Conservation (phyloP, 2,113 vertebrate genomes). For the Todiramphus chloris region DNA sequence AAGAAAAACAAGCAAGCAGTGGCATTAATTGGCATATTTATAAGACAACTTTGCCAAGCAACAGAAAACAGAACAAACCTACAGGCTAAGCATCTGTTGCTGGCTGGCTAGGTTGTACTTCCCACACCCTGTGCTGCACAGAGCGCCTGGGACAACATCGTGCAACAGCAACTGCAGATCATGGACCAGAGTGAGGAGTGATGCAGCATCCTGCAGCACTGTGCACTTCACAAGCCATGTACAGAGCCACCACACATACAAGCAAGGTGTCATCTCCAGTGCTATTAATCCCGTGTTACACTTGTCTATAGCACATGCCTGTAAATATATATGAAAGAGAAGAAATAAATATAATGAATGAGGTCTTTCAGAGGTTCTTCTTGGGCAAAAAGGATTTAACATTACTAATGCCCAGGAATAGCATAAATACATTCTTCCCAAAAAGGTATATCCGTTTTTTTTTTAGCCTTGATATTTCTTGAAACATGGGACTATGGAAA, state of each 20-base stretch:
- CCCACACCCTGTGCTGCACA: not conserved
- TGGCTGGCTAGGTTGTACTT: not conserved
- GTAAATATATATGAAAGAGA: not conserved
- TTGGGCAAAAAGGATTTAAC: not conserved
- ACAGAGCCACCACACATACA: not conserved
- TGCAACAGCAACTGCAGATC: not conserved
- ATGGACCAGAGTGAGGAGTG: not conserved
- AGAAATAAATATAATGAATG: not conserved
- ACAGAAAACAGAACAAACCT: not conserved
- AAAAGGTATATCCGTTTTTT: not conserved
- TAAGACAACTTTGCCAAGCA: not conserved
- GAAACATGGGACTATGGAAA: not conserved
- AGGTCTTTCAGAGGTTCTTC: not conserved
- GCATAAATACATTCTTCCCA: not conserved
- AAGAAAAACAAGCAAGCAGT: not conserved
- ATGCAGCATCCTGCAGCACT: not conserved
- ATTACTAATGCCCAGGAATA: not conserved
- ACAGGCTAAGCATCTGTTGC: not conserved
- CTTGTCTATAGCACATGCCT: not conserved
- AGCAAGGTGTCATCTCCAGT: not conserved
- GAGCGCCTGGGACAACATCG: not conserved
- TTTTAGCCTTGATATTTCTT: not conserved
- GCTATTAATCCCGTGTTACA: not conserved
- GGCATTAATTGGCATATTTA: accelerated
- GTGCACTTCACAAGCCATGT: not conserved